Percentiles rank a stretch among this genome's conserved stretches.
Conservation (phyloP, 2,113 vertebrate genomes). For the Lichenostomus cassidix region DNA sequence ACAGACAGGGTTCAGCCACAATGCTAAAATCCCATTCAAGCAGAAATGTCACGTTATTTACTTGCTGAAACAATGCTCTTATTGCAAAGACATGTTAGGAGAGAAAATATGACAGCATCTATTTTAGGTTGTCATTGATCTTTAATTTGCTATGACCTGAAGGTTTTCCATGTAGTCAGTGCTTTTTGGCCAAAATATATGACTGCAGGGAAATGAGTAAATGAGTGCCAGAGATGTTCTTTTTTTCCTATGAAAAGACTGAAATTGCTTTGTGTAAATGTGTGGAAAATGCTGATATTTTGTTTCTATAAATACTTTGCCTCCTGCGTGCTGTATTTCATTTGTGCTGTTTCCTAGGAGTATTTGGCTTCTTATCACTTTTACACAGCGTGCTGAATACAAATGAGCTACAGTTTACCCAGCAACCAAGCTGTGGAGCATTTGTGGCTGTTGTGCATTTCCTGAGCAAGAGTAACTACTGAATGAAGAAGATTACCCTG, state of each 20-base stretch:
- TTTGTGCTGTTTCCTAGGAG: constrained; percentile 73
- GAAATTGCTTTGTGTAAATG: constrained; percentile 81
- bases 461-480: constrained; percentile 45
- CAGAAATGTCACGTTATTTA: constrained; percentile 59
- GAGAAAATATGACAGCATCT: constrained; percentile 58
- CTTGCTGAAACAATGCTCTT: constrained; percentile 64
- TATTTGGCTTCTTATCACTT: constrained; percentile 75
- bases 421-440: constrained; percentile 30
- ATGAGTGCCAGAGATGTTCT: constrained; percentile 62
- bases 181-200: constrained; percentile 56
- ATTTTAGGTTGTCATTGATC: constrained; percentile 69
- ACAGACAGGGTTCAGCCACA: not conserved
- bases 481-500: constrained; percentile 29
- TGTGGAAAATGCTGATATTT: constrained; percentile 83
- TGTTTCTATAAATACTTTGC: constrained; percentile 83
- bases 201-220: constrained; percentile 67
- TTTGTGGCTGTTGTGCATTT: constrained; percentile 45
- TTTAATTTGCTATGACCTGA: constrained; percentile 69
- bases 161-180: constrained; percentile 68
- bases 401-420: constrained; percentile 60
- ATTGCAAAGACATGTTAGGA: constrained; percentile 49
- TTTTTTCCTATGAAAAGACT: constrained; percentile 73
- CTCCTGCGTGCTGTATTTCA: constrained; percentile 69
- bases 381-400: constrained; percentile 70
- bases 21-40: constrained; percentile 15